A percentile compares a stretch with the other conserved stretches of the same genome.
Evolutionary conservation across 2,888 invertebrate genomes (phyloP).

Genomic region (Idaea biselata): DNA sequence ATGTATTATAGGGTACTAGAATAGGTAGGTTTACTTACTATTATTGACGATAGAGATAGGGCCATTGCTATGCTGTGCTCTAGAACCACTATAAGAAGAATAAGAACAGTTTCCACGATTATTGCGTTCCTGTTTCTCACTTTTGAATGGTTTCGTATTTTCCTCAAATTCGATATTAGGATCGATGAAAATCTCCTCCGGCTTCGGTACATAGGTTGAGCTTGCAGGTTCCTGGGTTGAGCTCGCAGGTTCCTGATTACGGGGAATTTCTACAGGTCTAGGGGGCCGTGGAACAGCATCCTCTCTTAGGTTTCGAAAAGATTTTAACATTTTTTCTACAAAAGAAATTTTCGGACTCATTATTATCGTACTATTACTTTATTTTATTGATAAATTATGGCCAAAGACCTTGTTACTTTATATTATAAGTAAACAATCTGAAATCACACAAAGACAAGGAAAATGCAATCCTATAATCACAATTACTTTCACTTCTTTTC

Average conservation of each 20-base stretch:
- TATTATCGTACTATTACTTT: too few species aligned
- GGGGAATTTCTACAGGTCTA: slow-evolving; percentile 37
- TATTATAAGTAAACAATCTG: slow-evolving; percentile 28
- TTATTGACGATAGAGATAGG: slow-evolving; percentile 61
- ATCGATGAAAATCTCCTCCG: slow-evolving; percentile 52
- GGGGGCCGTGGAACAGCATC: slow-evolving; percentile 77
- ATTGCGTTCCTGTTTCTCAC: slow-evolving; percentile 29
- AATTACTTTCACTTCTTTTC: not conserved
- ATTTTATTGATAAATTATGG: too few species aligned
- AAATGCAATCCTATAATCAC: not conserved
- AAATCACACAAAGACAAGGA: slow-evolving; percentile 13
- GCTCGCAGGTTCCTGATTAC: slow-evolving; percentile 28
- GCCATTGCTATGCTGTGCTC: slow-evolving; percentile 18
- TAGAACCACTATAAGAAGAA: slow-evolving; percentile 18
- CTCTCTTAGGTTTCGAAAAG: slow-evolving; percentile 69
- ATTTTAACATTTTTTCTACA: slow-evolving; percentile 56
- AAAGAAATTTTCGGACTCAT: slow-evolving; percentile 21
- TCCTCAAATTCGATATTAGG: slow-evolving; percentile 35
- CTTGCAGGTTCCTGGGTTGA: slow-evolving; percentile 39
- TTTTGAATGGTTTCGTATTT: slow-evolving; percentile 35
- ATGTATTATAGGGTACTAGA: too few species aligned
- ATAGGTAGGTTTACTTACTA: slow-evolving; percentile 38
- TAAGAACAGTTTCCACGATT: slow-evolving; percentile 12
- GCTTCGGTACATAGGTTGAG: slow-evolving; percentile 28
- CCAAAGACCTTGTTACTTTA: too few species aligned